Evolutionary conservation across 1,140 invertebrate species (phyloP).

Genomic region (Drosophila pseudoobscura): DNA sequence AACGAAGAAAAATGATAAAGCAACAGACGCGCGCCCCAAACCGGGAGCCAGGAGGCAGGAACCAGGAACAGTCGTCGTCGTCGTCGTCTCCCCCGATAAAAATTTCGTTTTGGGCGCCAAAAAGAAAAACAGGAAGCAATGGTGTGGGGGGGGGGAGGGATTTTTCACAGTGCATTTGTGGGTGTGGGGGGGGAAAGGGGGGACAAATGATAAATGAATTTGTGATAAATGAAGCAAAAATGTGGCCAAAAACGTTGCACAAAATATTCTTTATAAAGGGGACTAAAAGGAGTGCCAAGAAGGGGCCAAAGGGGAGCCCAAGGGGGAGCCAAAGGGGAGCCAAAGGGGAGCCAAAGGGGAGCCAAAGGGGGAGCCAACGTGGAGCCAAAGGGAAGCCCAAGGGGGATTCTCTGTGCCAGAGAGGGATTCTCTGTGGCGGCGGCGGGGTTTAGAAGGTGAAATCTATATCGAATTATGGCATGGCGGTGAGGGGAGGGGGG

Average conservation of each 20-base stretch:
- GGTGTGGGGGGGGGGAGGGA: background rate
- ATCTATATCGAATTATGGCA: slow-evolving; percentile 72
- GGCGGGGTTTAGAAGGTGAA: slow-evolving; percentile 3
- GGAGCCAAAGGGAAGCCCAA: no score
- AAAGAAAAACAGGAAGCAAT: slow-evolving; percentile 39
- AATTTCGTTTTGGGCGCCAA: background rate
- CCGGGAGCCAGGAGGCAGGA: no score
- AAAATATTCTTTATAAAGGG: slow-evolving; percentile 74
- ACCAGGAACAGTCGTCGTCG: no score
- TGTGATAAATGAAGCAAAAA: slow-evolving; percentile 71
- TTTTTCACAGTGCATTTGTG: slow-evolving; percentile 30
- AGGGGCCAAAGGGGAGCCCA: background rate
- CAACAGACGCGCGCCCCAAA: background rate
- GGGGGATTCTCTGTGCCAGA: no score
- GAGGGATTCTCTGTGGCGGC: no score
- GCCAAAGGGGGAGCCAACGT: no score
- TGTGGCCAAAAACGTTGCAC: slow-evolving; percentile 74
- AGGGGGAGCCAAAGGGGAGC: no score
- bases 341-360: no score
- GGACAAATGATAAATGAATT: slow-evolving; percentile 59
- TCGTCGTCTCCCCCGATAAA: no score
- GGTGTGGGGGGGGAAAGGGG: slow-evolving; percentile 11
- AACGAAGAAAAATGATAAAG: slow-evolving; percentile 26
- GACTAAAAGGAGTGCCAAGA: background rate
- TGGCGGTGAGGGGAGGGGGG: no score